Evolutionary conservation across 1,140 invertebrate genomes (phyloP), one percentile per base, ranked within the genome.

Genomic region (Dolichoris vasculosae): DNA sequence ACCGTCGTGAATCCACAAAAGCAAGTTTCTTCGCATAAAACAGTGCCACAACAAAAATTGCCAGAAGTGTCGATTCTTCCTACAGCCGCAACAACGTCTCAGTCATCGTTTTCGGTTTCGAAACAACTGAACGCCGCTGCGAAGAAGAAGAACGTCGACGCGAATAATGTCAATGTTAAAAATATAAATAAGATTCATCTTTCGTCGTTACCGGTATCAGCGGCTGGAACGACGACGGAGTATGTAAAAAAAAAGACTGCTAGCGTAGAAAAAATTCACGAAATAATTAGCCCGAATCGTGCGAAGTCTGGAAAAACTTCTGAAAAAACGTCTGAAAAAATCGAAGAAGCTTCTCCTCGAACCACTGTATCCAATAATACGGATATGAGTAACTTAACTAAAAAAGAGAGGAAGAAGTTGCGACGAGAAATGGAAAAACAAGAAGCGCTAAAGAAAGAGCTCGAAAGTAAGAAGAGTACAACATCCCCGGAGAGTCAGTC

Each of bases 41-140:
- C 88, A 71, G 83, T 88, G 30, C 88, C 89, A 43, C 92, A 90
- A 75, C 89, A 90, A 81, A 91, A 92, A 79, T 86, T 93, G 77
- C 92, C 92, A 11, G 92, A 93, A 89, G 90, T 93, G 46, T 93
- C 92, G 9, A 93, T 93, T 86, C 89, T 93, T 87, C 93, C 91
- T 48, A 88, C 89, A 26, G 87, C 77, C 55, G 4, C 26, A 30
- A 83, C 89, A 9, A n/a, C 83, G 32, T 51, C 82, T 23, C 38
- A 43, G 32, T 67, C 59, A 46, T 23, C 81, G 1, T 46, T 73
- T 79, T 46, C 87, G 48, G 30, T 69, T 32, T 40, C 51, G 13
- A 86, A 85, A 35, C 77, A 73, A 77, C 63, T 35, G 43, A 79
- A 81, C 46, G 23, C 75, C 46, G 23, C 75, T 80, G 35, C n/a